Base-by-base conservation (phyloP, 2,113 vertebrate genomes). In the Phasianus colchicus region DNA sequence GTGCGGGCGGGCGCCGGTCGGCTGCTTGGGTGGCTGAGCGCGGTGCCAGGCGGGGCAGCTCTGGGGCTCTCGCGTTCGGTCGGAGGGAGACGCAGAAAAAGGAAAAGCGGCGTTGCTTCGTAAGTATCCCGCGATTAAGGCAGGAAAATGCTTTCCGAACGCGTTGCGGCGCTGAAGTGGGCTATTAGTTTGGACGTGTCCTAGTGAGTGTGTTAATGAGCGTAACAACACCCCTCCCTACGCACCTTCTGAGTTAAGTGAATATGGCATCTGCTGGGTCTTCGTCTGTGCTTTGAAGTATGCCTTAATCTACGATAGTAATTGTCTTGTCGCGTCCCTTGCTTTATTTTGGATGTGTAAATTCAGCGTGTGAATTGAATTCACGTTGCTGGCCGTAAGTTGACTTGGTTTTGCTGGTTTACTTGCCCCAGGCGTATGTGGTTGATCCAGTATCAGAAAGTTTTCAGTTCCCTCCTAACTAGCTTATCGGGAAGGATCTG, bases 331-430 rank as follows among this genome's bases (percentile, higher is more conserved):
- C 81, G 16, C 4, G 66, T 61, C 88, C 73, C 0, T n/a, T 57
- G 11, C 17, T 7, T 20, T 84, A 78, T 61, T 48, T 55, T 48
- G 76, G 74, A 74, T 78, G 73, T 79, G 80, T 76, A 60, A 88
- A 70, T 83, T 65, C 79, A 64, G 60, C 86, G 2, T 84, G 87
- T 80, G 90, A 92, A 70, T 86, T 22, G 58, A 88, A 76, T 92
- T 65, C 54, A 11, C 17, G 29, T 7, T 20, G 78, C 9, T 58
- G 50, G 71, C n/a, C 1, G 14, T 32, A 55, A 17, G 38, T 69
- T 77, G 54, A 34, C 73, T 71, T 4, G 8, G 45, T n/a, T n/a
- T 3, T 34, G 72, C 48, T 13, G 61, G 58, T 92, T 86, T 83
- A 36, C 86, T 91, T 88, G 69, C 52, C 60, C 13, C 50, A 36